A percentile compares a stretch with the other conserved stretches of the same genome.
These are phyloP conservation scores for Cassiopea andromeda DNA, from an alignment of 30 jellyfish, hydroid and myxozoan species.

Conservation along the genomic window DNA sequence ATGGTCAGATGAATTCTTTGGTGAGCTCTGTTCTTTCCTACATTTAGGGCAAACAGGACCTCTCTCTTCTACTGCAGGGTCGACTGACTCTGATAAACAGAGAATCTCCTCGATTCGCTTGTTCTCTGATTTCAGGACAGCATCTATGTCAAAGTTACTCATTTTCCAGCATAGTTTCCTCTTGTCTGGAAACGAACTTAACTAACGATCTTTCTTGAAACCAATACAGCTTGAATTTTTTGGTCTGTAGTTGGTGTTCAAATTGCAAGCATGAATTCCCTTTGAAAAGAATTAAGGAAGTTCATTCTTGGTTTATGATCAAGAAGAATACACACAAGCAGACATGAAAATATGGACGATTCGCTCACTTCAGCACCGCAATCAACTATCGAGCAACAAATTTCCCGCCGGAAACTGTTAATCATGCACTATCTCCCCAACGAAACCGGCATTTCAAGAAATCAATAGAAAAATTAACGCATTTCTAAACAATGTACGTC, in stretches of 20 bases:
- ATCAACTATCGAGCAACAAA: too few species aligned
- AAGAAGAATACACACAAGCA: too few species aligned
- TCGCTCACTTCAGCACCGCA: too few species aligned
- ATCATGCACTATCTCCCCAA: neutral
- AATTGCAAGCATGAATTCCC: too few species aligned
- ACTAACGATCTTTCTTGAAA: neutral
- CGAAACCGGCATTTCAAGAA: neutral
- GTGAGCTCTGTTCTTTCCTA: slow-evolving; percentile 22
- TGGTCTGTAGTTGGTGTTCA: neutral
- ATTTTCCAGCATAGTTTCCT: slow-evolving; percentile 15
- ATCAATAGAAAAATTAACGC: neutral
- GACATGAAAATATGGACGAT: too few species aligned
- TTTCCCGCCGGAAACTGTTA: too few species aligned
- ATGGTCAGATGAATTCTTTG: neutral
- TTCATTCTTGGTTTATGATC: too few species aligned
- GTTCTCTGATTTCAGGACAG: slow-evolving; percentile 24
- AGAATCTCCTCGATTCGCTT: slow-evolving; percentile 2
- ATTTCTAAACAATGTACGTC: neutral
- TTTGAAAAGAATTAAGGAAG: too few species aligned
- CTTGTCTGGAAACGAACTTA: neutral
- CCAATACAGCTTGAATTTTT: neutral
- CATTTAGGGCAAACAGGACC: slow-evolving; percentile 32
- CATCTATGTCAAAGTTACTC: slow-evolving; percentile 22
- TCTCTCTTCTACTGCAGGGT: neutral
- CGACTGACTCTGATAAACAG: neutral